Evolutionary conservation across 23 tunicate species (phyloP).

Genomic region (Oikopleura vanhoeffeni): DNA sequence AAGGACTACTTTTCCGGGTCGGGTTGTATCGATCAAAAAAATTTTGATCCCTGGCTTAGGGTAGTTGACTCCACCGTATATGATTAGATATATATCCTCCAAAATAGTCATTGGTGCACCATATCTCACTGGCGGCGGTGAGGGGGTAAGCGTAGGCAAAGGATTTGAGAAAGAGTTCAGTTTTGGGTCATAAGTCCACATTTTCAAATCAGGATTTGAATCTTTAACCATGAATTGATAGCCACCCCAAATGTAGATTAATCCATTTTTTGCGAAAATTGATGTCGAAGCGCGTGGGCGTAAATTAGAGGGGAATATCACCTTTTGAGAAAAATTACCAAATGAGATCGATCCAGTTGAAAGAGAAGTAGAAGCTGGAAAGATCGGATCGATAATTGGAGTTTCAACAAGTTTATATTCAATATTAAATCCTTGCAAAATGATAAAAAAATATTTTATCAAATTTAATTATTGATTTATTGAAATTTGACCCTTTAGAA

Average conservation of each 20-base stretch:
- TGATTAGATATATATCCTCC: neutral
- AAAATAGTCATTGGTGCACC: slow-evolving; percentile 5
- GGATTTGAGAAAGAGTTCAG: neutral
- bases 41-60: too few relatives aligned
- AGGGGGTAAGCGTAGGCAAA: neutral
- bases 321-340: too few relatives aligned
- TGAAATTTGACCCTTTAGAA: too few relatives aligned
- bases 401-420: neutral
- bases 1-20: too few relatives aligned
- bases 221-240: neutral
- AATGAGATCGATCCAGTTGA: too few relatives aligned
- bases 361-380: too few relatives aligned
- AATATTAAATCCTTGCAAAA: neutral
- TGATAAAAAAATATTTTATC: too few relatives aligned
- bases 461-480: too few relatives aligned
- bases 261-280: neutral
- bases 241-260: slow-evolving; percentile 5
- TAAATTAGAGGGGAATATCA: too few relatives aligned
- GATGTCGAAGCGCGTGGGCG: too few relatives aligned
- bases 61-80: neutral
- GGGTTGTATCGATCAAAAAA: too few relatives aligned
- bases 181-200: neutral
- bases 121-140: neutral
- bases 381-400: too few relatives aligned
- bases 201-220: neutral